A percentile compares a stretch with the other conserved stretches of the same genome.
These are phyloP conservation scores for Phasianus colchicus DNA, from an alignment of 2,113 vertebrate species.

Conservation along the genomic window DNA sequence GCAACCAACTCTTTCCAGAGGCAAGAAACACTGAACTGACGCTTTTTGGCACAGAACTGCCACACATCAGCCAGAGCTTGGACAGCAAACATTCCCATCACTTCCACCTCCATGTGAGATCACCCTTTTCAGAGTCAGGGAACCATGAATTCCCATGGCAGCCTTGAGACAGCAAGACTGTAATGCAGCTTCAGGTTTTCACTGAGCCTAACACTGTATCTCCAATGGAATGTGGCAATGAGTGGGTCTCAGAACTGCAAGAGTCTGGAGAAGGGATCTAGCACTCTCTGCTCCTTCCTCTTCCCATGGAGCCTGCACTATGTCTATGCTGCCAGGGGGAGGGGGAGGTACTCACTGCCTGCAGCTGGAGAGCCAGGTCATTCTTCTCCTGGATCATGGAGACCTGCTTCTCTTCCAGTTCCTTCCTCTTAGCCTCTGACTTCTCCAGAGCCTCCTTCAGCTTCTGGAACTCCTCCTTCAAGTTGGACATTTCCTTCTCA, in stretches of 20 bases:
- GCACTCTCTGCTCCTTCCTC: background rate
- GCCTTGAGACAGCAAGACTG: background rate
- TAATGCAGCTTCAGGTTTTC: background rate
- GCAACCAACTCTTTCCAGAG: background rate
- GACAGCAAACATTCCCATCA: rapidly evolving
- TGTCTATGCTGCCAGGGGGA: background rate
- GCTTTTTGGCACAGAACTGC: background rate
- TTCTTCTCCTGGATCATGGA: constrained; percentile 94
- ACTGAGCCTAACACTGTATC: rapidly evolving
- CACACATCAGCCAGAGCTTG: background rate
- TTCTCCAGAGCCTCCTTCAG: constrained; percentile 90
- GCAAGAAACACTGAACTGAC: background rate
- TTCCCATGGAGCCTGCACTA: background rate
- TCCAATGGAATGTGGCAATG: background rate
- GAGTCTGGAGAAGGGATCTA: background rate
- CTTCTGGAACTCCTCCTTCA: constrained; percentile 89
- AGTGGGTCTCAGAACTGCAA: background rate
- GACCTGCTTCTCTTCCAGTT: constrained; percentile 93
- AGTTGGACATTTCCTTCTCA: constrained; percentile 87
- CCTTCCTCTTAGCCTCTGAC: constrained; percentile 89
- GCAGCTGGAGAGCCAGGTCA: constrained; percentile 89
- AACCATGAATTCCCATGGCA: background rate
- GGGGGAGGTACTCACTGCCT: constrained; percentile 84
- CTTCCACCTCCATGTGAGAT: background rate
- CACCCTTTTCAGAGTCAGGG: background rate